A percentile compares a stretch with the other conserved stretches of the same genome.
Conservation (phyloP, 2,113 vertebrate genomes). For the Leptocoma aspasia region DNA sequence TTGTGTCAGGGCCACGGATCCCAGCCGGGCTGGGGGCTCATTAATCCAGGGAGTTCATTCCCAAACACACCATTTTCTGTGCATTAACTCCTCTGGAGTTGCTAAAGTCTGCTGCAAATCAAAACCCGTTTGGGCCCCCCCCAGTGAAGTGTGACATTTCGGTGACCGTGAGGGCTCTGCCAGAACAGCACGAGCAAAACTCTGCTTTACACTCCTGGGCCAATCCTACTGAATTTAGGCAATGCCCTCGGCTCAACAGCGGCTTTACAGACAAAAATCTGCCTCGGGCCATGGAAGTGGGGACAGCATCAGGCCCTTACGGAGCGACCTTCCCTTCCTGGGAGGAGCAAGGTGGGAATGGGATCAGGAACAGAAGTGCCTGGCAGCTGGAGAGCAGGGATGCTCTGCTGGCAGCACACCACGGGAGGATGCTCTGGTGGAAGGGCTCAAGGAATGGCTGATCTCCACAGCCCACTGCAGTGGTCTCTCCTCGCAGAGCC, state of each 20-base stretch:
- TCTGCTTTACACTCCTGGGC: neutral
- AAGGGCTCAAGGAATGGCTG: neutral
- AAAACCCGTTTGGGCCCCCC: neutral
- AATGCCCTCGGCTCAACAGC: neutral
- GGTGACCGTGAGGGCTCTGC: neutral
- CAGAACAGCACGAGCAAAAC: neutral
- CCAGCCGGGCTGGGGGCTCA: neutral
- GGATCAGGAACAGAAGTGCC: accelerated
- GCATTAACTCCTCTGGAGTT: neutral
- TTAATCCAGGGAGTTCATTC: slow-evolving; percentile 4
- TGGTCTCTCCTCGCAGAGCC: neutral
- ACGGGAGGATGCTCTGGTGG: neutral
- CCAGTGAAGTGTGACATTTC: neutral
- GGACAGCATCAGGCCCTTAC: accelerated
- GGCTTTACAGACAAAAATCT: neutral
- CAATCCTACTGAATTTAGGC: neutral
- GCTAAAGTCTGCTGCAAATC: slow-evolving; percentile 22
- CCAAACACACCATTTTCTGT: slow-evolving; percentile 4
- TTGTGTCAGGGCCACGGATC: neutral
- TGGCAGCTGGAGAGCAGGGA: accelerated
- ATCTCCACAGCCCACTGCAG: neutral
- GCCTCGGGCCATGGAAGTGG: neutral
- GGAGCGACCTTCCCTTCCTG: accelerated
- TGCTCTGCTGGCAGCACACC: neutral
- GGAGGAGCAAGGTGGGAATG: neutral